Base-by-base conservation (phyloP, 2,888 invertebrate species). In the Drosophila ezoana region DNA sequence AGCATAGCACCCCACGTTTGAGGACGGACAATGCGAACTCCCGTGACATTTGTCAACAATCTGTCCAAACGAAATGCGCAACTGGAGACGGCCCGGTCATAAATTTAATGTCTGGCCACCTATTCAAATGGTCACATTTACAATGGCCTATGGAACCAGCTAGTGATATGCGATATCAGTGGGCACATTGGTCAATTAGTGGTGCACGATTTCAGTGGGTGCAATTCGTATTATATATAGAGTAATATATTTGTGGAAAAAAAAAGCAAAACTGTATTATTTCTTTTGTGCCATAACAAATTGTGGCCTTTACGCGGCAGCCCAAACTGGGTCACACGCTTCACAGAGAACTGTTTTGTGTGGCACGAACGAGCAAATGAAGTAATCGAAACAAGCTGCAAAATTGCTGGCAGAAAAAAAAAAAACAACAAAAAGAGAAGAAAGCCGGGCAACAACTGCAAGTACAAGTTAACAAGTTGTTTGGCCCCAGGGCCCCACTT, bases 401-500 rank as follows among this genome's bases (percentile, higher is more conserved):
- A 59, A 60, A 72, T 72, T 61, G 61, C 38, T 16, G 45, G 28
- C 59, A 53, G 45, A 43, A 33, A 35, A 52, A 18, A 37, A 14
- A 38, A 16, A n/a, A 8, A 44, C 51, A 44, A 14, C 13, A 13
- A 43, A 57, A 48, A 51, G 44, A 52, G 59, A 47, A 53, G 44
- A 53, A 57, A 57, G 73, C 65, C 57, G 45, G 33, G 44, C 44
- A 28, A 41, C 54, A 40, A 43, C 64, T 33, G 54, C 66, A 48
- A 54, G 54, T 67, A 76, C 82, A 87, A 81, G 79, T 84, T 81
- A 84, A 76, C 87, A 87, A 87, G 69, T 73, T 81, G 87, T 53
- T 51, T 32, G 49, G 60, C 82, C 76, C 65, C 45, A 57, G 64
- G 71, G 61, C 67, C 41, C 69, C 82, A 87, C 88, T 87, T 87